These are phyloP conservation scores for Meloe dianella DNA, from an alignment of 2,888 invertebrate species.

Conservation along the genomic window DNA sequence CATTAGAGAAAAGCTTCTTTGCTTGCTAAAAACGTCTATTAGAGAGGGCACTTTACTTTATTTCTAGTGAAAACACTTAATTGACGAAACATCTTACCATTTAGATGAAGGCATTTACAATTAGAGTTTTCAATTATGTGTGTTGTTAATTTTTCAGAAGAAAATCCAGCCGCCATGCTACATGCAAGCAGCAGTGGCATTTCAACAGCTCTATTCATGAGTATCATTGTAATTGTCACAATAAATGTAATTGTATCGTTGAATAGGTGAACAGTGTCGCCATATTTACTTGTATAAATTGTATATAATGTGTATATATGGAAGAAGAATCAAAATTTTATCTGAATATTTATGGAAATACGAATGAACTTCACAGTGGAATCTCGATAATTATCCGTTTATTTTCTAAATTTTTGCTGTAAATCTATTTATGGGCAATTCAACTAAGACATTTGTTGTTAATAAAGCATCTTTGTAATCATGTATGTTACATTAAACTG, in stretches of 20 bases:
- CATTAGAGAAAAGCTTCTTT: background rate
- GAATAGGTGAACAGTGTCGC: slow-evolving; percentile 26
- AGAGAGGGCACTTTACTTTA: background rate
- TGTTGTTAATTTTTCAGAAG: slow-evolving; percentile 63
- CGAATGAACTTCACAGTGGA: too few species aligned
- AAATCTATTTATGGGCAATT: too few species aligned
- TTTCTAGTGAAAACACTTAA: background rate
- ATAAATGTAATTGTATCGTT: slow-evolving; percentile 28
- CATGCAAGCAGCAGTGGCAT: slow-evolving; percentile 64
- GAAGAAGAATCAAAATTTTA: too few species aligned
- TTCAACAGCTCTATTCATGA: slow-evolving; percentile 41
- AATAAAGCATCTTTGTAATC: too few species aligned
- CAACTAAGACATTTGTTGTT: too few species aligned
- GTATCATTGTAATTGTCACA: slow-evolving; percentile 29
- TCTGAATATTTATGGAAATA: too few species aligned
- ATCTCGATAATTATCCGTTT: too few species aligned
- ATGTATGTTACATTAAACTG: too few species aligned
- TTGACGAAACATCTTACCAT: background rate
- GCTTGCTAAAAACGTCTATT: background rate
- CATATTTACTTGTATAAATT: background rate
- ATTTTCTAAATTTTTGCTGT: too few species aligned
- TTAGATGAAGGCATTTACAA: too few species aligned
- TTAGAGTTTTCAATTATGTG: slow-evolving; percentile 10
- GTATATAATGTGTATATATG: background rate
- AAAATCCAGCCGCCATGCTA: slow-evolving; percentile 76